A percentile compares a stretch with the other conserved stretches of the same genome.
These are phyloP conservation scores for Eulithis testata DNA, from an alignment of 2,888 invertebrate genomes.

Conservation along the genomic window DNA sequence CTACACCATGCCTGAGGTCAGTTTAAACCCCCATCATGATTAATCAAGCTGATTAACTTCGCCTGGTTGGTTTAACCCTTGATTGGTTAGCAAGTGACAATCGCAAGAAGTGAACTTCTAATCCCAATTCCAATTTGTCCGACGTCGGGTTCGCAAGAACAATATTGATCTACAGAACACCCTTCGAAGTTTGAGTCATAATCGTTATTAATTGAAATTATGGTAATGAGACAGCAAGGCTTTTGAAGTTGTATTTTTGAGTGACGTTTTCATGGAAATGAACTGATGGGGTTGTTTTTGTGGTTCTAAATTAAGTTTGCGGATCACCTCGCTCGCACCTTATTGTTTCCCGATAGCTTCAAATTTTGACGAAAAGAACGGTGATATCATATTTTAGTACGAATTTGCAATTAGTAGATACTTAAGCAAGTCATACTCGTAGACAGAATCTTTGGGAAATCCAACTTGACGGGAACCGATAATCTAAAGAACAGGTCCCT, in stretches of 20 bases:
- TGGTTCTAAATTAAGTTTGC: constrained; percentile 16
- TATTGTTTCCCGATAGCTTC: too few relatives aligned
- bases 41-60: too few relatives aligned
- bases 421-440: too few relatives aligned
- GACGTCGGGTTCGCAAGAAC: constrained; percentile 53
- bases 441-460: too few relatives aligned
- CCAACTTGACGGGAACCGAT: too few relatives aligned
- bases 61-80: background rate
- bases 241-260: constrained; percentile 51
- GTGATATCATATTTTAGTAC: too few relatives aligned
- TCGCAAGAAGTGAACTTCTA: constrained; percentile 3
- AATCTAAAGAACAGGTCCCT: too few relatives aligned
- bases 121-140: constrained; percentile 47
- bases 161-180: constrained; percentile 50
- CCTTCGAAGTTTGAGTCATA: constrained; percentile 56
- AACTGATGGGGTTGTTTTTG: constrained; percentile 26
- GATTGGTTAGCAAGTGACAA: constrained; percentile 2
- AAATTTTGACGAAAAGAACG: too few relatives aligned
- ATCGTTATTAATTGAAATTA: constrained; percentile 72
- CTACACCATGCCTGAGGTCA: too few relatives aligned
- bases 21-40: too few relatives aligned
- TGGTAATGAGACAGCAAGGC: constrained; percentile 58
- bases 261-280: constrained; percentile 43
- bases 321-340: background rate
- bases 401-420: too few relatives aligned